Conservation (phyloP, 2,888 invertebrate species). For the Dinocampus coccinellae region DNA sequence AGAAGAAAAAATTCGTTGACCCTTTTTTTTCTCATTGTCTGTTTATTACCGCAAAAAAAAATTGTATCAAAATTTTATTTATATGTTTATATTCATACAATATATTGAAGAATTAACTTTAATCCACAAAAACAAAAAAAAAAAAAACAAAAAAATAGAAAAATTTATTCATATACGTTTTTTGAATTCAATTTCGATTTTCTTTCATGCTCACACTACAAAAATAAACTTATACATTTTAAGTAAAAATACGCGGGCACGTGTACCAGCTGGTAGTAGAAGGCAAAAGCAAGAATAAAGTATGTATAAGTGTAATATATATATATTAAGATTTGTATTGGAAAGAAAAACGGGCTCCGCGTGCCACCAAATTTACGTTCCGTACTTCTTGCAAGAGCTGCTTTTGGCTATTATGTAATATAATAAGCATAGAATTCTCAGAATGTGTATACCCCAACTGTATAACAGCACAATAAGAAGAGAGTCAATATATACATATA, state of each 20-base stretch:
- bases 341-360: conserved; percentile 32
- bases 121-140: too few relatives aligned
- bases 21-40: not conserved
- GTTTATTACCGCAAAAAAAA: not conserved
- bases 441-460: conserved; percentile 17
- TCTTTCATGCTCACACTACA: not conserved
- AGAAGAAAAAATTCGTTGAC: not conserved
- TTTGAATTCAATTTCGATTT: too few relatives aligned
- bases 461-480: not conserved
- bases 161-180: too few relatives aligned
- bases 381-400: conserved; percentile 15
- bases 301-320: not conserved
- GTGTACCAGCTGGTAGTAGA: not conserved
- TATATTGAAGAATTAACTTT: too few relatives aligned
- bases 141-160: too few relatives aligned
- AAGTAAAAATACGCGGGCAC: not conserved
- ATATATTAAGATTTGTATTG: conserved; percentile 37
- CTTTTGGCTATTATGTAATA: conserved; percentile 9
- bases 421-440: conserved; percentile 24
- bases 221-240: not conserved
- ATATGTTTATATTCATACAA: not conserved
- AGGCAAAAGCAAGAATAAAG: not conserved
- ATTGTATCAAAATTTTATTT: not conserved
- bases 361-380: conserved; percentile 42
- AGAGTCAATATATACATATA: conserved; percentile 16